Evolutionary conservation across 1,140 invertebrate genomes (phyloP).

Genomic region (Idris sp.): DNA sequence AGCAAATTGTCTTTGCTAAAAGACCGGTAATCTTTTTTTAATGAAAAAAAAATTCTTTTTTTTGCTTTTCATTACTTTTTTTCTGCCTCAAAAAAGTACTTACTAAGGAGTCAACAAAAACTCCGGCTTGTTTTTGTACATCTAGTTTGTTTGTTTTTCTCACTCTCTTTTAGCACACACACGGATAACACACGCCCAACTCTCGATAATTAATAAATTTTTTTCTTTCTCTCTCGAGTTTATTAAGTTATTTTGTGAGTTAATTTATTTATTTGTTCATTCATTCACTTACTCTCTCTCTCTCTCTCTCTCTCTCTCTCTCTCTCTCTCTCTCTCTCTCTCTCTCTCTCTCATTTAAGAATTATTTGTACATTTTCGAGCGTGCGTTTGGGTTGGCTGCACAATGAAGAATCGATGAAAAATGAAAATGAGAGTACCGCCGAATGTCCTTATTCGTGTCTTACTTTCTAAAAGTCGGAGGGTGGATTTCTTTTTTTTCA

Average conservation of each 20-base stretch:
- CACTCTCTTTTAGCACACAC: slow-evolving; percentile 20
- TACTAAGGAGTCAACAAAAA: slow-evolving; percentile 69
- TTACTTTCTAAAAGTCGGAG: slow-evolving; percentile 44
- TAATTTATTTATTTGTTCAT: slow-evolving; percentile 76
- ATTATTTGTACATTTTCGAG: slow-evolving; percentile 77
- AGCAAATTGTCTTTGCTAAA: too few species aligned
- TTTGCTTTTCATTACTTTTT: slow-evolving; percentile 15
- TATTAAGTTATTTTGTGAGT: slow-evolving; percentile 48
- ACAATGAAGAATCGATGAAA: slow-evolving; percentile 62
- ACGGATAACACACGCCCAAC: slow-evolving; percentile 41
- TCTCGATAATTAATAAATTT: slow-evolving; percentile 76
- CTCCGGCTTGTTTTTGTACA: slow-evolving; percentile 74
- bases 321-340: slow-evolving; percentile 73
- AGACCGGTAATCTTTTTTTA: too few species aligned
- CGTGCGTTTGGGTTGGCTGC: slow-evolving; percentile 66
- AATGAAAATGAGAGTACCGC: slow-evolving; percentile 63
- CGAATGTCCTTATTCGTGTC: slow-evolving; percentile 27
- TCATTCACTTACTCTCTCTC: slow-evolving; percentile 68
- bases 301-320: slow-evolving; percentile 74
- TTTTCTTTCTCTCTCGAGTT: slow-evolving; percentile 55
- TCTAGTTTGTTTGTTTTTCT: slow-evolving; percentile 60
- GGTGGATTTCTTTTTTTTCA: slow-evolving; percentile 44
- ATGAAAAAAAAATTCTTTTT: too few species aligned
- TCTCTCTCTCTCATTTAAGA: slow-evolving; percentile 70
- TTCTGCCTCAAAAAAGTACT: slow-evolving; percentile 64